Conservation (phyloP, 2,113 vertebrate species). For the Acanthochromis polyacanthus region DNA sequence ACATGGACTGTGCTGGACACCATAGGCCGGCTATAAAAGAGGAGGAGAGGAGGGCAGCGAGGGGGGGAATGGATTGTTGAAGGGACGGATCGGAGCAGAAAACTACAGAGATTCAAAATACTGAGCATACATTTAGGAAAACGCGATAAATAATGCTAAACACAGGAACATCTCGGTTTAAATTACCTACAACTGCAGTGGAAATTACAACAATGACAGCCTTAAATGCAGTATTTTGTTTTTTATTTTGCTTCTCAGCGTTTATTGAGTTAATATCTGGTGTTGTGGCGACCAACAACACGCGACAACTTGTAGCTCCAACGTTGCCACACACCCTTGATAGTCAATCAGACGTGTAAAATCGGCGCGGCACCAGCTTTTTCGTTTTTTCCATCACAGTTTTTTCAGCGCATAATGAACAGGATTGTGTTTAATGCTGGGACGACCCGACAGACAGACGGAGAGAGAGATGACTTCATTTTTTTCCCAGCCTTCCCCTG, state of each 20-base stretch:
- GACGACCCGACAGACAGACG: slow-evolving; percentile 39
- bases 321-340: slow-evolving; percentile 42
- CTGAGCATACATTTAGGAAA: slow-evolving; percentile 24
- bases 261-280: not conserved
- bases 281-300: slow-evolving; percentile 14
- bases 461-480: slow-evolving; percentile 40
- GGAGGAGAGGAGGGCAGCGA: slow-evolving; percentile 14
- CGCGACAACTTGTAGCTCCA: slow-evolving; percentile 24
- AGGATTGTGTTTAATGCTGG: slow-evolving; percentile 73
- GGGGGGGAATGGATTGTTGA: slow-evolving; percentile 29
- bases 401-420: slow-evolving; percentile 77
- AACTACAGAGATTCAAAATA: slow-evolving; percentile 16
- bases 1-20: slow-evolving; percentile 65
- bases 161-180: not conserved
- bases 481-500: slow-evolving; percentile 58
- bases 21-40: slow-evolving; percentile 65
- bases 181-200: not conserved
- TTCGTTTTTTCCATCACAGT: slow-evolving; percentile 61
- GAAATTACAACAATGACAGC: no score
- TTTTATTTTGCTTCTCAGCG: not conserved
- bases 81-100: slow-evolving; percentile 4
- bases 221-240: not conserved
- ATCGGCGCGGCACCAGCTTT: slow-evolving; percentile 76
- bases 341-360: slow-evolving; percentile 77
- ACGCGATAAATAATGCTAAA: not conserved